Evolutionary conservation across 1,140 invertebrate genomes (phyloP).

Genomic region (Platyura marginata): DNA sequence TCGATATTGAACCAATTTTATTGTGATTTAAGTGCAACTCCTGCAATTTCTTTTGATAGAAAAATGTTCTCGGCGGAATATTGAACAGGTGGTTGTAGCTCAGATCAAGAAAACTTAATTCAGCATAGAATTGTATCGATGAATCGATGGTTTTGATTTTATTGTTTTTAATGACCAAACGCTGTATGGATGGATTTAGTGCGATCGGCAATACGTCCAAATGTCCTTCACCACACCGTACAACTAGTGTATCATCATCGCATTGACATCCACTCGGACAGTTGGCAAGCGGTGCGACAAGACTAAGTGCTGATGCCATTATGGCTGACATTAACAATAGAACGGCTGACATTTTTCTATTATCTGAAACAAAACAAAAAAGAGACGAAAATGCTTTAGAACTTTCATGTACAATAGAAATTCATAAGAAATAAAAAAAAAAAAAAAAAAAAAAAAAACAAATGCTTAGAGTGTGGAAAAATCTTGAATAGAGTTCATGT

Average conservation of each 20-base stretch:
- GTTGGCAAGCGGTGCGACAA: conserved; percentile 29
- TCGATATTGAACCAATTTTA: conserved; percentile 58
- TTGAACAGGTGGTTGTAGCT: conserved; percentile 66
- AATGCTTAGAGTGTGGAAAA: neutral
- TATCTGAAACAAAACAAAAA: neutral
- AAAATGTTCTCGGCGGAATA: conserved; percentile 58
- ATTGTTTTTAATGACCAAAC: conserved; percentile 65
- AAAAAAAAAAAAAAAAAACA: neutral
- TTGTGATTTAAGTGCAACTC: conserved; percentile 71
- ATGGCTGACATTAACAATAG: neutral
- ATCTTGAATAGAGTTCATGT: neutral
- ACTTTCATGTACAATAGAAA: neutral
- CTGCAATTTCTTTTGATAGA: conserved; percentile 56
- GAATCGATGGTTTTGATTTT: conserved; percentile 71
- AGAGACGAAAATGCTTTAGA: neutral
- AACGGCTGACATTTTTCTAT: neutral
- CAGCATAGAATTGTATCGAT: conserved; percentile 70
- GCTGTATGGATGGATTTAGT: conserved; percentile 71
- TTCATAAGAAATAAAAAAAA: neutral
- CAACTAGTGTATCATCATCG: conserved; percentile 75
- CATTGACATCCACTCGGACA: conserved; percentile 67
- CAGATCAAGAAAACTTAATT: conserved; percentile 64
- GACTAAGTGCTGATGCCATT: conserved; percentile 6
- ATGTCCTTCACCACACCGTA: conserved; percentile 64
- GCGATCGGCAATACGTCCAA: conserved; percentile 80